A percentile compares a stretch with the other conserved stretches of the same genome.
phyloP scores from a whole-genome alignment of 2,888 invertebrate genomes.

The Amiota mariae region DNA sequence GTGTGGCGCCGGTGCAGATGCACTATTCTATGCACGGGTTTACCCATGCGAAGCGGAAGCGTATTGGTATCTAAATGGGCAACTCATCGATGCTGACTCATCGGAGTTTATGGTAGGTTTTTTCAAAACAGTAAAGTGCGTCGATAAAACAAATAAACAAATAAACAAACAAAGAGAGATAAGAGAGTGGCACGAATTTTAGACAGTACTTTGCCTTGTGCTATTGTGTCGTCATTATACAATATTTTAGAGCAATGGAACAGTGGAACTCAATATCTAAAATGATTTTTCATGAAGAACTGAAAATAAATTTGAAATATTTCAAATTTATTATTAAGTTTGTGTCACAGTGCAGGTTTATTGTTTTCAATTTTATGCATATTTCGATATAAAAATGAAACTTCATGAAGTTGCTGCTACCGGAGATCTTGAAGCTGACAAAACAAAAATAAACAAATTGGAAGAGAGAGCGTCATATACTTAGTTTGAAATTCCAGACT shows the following conservation, averaged over 20 bases:
- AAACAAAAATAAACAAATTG: constrained; percentile 37
- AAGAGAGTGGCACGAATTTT: constrained; percentile 8
- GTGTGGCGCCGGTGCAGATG: constrained; percentile 74
- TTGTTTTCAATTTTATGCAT: background rate
- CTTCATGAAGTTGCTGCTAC: constrained; percentile 20
- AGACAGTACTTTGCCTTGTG: constrained; percentile 27
- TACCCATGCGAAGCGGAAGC: constrained; percentile 72
- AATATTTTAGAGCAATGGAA: background rate
- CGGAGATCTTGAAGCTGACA: constrained; percentile 18
- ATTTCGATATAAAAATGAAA: constrained; percentile 38
- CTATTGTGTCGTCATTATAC: constrained; percentile 29
- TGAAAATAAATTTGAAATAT: background rate
- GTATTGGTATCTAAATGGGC: constrained; percentile 75
- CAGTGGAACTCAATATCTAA: background rate
- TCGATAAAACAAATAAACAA: background rate
- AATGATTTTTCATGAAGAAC: background rate
- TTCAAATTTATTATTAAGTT: no score
- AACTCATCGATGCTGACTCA: constrained; percentile 70
- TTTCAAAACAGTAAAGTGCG: background rate
- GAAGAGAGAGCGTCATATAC: background rate
- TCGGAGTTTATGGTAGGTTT: constrained; percentile 71
- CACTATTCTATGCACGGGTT: constrained; percentile 76
- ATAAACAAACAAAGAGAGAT: background rate
- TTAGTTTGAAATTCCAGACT: constrained; percentile 14
- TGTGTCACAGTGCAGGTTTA: no score